A percentile compares a stretch with the other conserved stretches of the same genome.
phyloP scores from a whole-genome alignment of 1,140 invertebrate genomes.

The Metopolophium dirhodum region DNA sequence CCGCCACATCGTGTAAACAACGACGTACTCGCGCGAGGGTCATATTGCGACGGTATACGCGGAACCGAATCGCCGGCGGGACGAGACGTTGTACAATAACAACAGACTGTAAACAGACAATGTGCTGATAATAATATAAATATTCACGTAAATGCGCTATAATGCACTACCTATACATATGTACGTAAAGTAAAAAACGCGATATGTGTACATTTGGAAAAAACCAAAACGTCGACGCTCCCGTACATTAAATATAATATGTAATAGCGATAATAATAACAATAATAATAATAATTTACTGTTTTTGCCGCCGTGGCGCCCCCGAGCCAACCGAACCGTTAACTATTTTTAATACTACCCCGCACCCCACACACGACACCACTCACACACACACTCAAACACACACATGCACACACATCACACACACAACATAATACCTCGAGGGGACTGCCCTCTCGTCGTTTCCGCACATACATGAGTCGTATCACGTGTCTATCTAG shows the following conservation, averaged over 20 bases:
- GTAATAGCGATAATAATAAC: background rate
- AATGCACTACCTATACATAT: background rate
- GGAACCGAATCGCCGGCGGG: background rate
- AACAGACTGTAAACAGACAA: background rate
- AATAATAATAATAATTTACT: constrained; percentile 1
- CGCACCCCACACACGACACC: background rate
- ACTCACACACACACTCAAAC: background rate
- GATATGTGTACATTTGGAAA: background rate
- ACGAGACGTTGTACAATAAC: background rate
- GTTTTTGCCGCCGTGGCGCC: constrained; percentile 2
- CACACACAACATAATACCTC: background rate
- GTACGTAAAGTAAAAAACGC: background rate
- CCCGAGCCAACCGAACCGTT: constrained; percentile 30
- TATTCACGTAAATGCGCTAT: background rate
- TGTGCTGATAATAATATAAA: background rate
- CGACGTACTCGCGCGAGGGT: background rate
- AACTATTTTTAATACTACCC: constrained; percentile 33
- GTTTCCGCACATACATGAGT: background rate
- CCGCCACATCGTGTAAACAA: background rate
- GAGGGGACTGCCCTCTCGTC: constrained; percentile 1
- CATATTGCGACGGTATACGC: background rate
- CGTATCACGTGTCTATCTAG: background rate
- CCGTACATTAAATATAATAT: background rate
- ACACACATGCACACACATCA: background rate
- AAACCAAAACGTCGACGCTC: background rate